A percentile compares a stretch with the other conserved stretches of the same genome.
phyloP scores from a whole-genome alignment of 2,797 vertebrate genomes.

The Triplophysa yarkandensis region DNA sequence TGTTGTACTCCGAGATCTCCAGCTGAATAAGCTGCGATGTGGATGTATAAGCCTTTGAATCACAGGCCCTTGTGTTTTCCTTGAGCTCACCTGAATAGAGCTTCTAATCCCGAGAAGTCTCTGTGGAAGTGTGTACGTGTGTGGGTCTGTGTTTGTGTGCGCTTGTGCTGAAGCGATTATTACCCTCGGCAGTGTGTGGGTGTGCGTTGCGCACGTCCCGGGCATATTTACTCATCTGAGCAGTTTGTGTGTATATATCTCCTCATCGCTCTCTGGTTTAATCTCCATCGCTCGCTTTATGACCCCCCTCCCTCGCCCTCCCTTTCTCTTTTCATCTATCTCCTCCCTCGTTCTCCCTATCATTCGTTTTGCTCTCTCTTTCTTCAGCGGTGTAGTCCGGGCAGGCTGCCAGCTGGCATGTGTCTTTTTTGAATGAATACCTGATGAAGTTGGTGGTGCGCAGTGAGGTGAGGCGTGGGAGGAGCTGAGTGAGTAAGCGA shows the following conservation, averaged over 20 bases:
- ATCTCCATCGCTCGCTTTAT: constrained; percentile 52
- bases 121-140: constrained; percentile 35
- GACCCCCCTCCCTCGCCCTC: constrained; percentile 27
- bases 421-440: constrained; percentile 88
- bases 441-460: constrained; percentile 85
- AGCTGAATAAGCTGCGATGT: not conserved
- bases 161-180: constrained; percentile 15
- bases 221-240: constrained; percentile 18
- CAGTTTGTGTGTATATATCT: constrained; percentile 12
- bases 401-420: constrained; percentile 76
- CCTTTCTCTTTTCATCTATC: constrained; percentile 38
- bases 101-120: constrained; percentile 31
- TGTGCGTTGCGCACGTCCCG: constrained; percentile 6
- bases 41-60: not conserved
- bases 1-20: not conserved
- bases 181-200: constrained; percentile 11
- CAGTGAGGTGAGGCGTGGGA: constrained; percentile 68
- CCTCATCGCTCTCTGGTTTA: constrained; percentile 33
- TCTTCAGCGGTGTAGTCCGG: constrained; percentile 70
- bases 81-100: constrained; percentile 24
- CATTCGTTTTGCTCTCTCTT: constrained; percentile 61
- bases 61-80: constrained; percentile 21
- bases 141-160: constrained; percentile 37
- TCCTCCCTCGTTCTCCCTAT: constrained; percentile 45
- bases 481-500: constrained; percentile 67